These are phyloP conservation scores for Vidua macroura DNA, from an alignment of 2,113 vertebrate genomes.

Conservation along the genomic window DNA sequence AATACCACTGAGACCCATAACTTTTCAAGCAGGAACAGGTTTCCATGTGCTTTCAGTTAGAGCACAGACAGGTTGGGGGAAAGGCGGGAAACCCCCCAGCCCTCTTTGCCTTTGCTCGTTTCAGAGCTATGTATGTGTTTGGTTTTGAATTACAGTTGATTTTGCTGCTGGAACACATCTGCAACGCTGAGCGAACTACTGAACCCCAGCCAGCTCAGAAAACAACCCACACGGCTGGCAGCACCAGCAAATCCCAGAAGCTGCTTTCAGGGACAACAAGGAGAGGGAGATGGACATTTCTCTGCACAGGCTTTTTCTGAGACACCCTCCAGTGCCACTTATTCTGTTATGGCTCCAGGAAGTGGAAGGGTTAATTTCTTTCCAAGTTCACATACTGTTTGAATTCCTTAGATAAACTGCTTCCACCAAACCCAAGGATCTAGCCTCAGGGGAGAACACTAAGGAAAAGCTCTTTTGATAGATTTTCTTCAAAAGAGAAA, in stretches of 20 bases:
- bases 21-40: slow-evolving; percentile 36
- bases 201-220: slow-evolving; percentile 24
- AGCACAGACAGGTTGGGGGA: slow-evolving; percentile 2
- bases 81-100: neutral
- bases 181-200: slow-evolving; percentile 1
- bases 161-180: slow-evolving; percentile 45
- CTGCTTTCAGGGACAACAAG: neutral
- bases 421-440: slow-evolving; percentile 36
- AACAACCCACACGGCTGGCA: neutral
- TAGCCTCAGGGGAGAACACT: slow-evolving; percentile 27
- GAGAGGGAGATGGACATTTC: neutral
- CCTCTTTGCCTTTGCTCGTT: neutral
- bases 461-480: slow-evolving; percentile 49
- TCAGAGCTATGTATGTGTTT: neutral
- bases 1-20: slow-evolving; percentile 42
- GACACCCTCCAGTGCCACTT: neutral
- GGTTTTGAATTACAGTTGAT: slow-evolving; percentile 58
- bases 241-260: neutral
- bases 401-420: slow-evolving; percentile 74
- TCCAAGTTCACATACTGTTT: slow-evolving; percentile 30
- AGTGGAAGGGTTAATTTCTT: slow-evolving; percentile 43
- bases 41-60: slow-evolving; percentile 53
- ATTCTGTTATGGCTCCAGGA: neutral
- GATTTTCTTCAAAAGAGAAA: slow-evolving; percentile 49
- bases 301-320: neutral